These are phyloP conservation scores for Euwallacea fornicatus DNA, from an alignment of 1,140 invertebrate species.

Conservation along the genomic window DNA sequence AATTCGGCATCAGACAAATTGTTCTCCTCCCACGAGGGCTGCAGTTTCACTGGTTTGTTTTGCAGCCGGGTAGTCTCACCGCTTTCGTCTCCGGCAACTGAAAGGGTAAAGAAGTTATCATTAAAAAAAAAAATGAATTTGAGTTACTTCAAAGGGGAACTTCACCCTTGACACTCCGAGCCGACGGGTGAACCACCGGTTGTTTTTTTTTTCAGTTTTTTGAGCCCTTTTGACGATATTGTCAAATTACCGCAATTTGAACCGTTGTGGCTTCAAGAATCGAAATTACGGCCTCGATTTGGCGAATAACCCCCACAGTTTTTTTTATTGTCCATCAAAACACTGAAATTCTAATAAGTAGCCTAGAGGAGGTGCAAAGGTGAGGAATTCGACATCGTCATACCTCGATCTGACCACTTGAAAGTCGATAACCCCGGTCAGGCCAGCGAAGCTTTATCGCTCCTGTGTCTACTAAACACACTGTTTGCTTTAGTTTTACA, in stretches of 20 bases:
- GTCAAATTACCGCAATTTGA: not conserved
- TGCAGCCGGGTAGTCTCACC: slow-evolving; percentile 57
- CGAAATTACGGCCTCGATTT: too few species aligned
- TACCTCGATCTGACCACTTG: too few species aligned
- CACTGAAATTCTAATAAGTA: too few species aligned
- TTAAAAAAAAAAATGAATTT: not conserved
- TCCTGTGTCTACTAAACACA: too few species aligned
- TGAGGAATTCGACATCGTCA: too few species aligned
- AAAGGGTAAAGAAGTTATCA: slow-evolving; percentile 1
- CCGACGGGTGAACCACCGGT: not conserved
- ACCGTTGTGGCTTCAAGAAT: not conserved
- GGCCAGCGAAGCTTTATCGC: too few species aligned
- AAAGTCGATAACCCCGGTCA: too few species aligned
- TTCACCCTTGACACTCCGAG: not conserved
- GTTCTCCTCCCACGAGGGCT: slow-evolving; percentile 83
- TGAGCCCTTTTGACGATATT: not conserved
- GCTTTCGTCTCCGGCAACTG: slow-evolving; percentile 52
- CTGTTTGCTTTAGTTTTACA: too few species aligned
- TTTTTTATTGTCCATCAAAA: too few species aligned
- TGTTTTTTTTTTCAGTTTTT: not conserved
- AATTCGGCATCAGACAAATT: slow-evolving; percentile 81
- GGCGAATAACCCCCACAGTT: too few species aligned
- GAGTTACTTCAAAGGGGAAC: not conserved
- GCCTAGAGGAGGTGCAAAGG: too few species aligned
- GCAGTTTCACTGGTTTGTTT: slow-evolving; percentile 74